phyloP scores from a whole-genome alignment of 2,888 invertebrate species.

The Phalera bucephala region DNA sequence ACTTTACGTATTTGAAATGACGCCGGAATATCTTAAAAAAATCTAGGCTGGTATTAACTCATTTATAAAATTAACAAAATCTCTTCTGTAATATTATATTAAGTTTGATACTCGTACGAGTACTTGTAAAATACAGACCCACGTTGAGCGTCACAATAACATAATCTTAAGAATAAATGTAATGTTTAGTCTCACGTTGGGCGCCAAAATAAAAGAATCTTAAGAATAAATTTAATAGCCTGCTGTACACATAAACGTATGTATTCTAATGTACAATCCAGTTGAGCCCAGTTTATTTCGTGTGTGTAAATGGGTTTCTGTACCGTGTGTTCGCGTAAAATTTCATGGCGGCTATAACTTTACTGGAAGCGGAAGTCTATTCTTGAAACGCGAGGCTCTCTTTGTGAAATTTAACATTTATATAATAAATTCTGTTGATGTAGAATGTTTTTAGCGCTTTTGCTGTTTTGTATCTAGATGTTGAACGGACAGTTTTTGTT shows the following conservation, averaged over 20 bases:
- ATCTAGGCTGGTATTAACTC: no score
- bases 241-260: constrained; percentile 1
- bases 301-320: constrained; percentile 2
- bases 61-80: no score
- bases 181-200: constrained; percentile 9
- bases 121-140: no score
- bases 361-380: constrained; percentile 10
- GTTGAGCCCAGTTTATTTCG: background rate
- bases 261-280: background rate
- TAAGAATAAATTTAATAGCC: background rate
- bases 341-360: constrained; percentile 27
- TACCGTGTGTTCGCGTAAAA: constrained; percentile 16
- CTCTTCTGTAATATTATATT: no score
- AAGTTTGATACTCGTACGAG: no score
- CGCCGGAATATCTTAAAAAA: no score
- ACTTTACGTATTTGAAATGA: no score
- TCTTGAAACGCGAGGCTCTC: constrained; percentile 10
- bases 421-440: constrained; percentile 24
- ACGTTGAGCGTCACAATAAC: no score
- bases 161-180: no score
- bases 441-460: no score
- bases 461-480: no score
- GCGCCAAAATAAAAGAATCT: constrained; percentile 10
- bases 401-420: constrained; percentile 12
- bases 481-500: no score